Percentiles rank a stretch among this genome's conserved stretches.
Evolutionary conservation across 2,113 vertebrate species (phyloP).

Genomic region (Ondatra zibethicus): DNA sequence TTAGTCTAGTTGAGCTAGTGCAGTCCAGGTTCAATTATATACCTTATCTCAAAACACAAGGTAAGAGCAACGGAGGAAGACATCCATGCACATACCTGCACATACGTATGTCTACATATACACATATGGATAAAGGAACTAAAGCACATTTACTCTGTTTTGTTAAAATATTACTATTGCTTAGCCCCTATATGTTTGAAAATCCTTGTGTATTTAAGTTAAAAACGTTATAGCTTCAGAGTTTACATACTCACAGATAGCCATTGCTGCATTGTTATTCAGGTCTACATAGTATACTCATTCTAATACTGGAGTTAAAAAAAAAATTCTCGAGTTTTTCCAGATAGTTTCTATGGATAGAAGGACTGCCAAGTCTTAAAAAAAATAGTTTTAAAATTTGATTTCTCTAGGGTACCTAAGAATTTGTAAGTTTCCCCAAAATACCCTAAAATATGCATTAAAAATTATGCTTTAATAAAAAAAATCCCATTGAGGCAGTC

Average conservation of each 20-base stretch:
- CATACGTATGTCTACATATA: background rate
- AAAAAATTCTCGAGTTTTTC: background rate
- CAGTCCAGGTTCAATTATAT: background rate
- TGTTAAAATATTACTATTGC: background rate
- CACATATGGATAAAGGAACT: background rate
- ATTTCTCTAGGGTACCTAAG: background rate
- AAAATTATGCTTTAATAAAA: slow-evolving; percentile 40
- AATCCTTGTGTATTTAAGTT: background rate
- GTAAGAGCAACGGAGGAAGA: background rate
- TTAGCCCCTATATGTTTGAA: background rate
- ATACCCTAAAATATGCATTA: slow-evolving; percentile 10
- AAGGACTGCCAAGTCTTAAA: background rate
- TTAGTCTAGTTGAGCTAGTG: background rate
- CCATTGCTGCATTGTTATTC: background rate
- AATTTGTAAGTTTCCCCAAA: slow-evolving; percentile 46
- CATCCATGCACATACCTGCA: background rate
- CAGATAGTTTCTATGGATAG: background rate
- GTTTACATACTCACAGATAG: slow-evolving; percentile 35
- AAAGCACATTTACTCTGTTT: background rate
- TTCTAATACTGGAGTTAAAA: background rate
- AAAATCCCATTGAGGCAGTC: background rate
- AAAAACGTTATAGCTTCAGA: background rate
- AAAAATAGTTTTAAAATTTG: background rate
- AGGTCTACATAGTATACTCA: background rate
- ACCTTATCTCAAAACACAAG: background rate